Base-by-base conservation (phyloP, 1,140 invertebrate genomes). In the Leptinotarsa defecta region DNA sequence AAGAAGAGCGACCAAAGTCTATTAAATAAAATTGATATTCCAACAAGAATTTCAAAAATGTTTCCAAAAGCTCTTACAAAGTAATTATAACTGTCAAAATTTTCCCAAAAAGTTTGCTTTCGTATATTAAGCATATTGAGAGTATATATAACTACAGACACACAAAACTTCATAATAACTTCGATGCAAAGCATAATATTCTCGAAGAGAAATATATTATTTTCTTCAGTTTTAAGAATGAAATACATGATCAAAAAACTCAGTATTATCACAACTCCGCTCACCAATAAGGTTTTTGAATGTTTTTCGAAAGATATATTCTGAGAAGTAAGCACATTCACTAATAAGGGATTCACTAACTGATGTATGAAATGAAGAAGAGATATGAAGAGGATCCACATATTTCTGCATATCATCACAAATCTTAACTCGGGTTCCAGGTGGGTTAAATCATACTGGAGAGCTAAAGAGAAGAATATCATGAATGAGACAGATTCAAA, bases 1-100 rank as follows among this genome's bases (percentile, higher is more conserved):
- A 96, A 97, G 3, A 98, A 78, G 5, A 98, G 87, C 74, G 98
- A 97, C 92, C 95, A 98, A 6, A 95, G 92, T 1, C 96, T 96
- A 86, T 98, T 98, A 82, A 96, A 94, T 81, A 99, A 96, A 2
- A 99, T 87, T 84, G 98, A 94, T 49, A 98, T 96, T 0, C 96
- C 97, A 80, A 98, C 97, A 76, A 95, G 91, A 82, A 99, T 98
- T 84, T 99, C 97, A 17, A 94, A 90, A 0, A 92, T 93, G 83
- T 95, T 95, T 3, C 96, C 96, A 82, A 96, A 94, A 2, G 95
- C 93, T 72, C 94, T 89, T 43, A 97, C 96, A 81, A 96, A 95
- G 85, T 98, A 98, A 0, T 98, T 92, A 83, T 96, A 96, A 82
- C 98, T 96, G 84, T 99, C 97, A 1, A 98, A 86, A 81, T 92